Evolutionary conservation across 2,797 vertebrate genomes (phyloP), one percentile per base, ranked within the genome.

Genomic region (Gadopsis marmoratus): DNA sequence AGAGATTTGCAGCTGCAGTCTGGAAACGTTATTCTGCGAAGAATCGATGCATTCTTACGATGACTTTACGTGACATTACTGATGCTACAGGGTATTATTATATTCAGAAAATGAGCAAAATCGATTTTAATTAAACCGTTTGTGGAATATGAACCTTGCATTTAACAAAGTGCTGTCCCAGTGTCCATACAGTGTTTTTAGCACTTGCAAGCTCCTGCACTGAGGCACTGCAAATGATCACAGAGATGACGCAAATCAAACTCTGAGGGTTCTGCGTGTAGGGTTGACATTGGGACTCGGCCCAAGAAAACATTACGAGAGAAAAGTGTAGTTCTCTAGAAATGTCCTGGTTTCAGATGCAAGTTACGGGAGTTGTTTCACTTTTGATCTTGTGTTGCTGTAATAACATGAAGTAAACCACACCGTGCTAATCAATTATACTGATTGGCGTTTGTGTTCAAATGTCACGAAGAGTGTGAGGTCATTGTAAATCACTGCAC

Each of bases 401-500:
- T 7, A 50, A 13, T 39, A 64, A 10, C 47, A 65, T 70, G 37
- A 41, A 66, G 45, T 29, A 41, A 77, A 51, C 58, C 43, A 41
- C 48, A 6, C 53, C 19, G 19, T 37, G 19, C 51, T 21, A 61
- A 65, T 76, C 73, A 71, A 77, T 81, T 63, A 74, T 4, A 19
- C 19, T 35, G 8, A 47, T 65, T 54, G 23, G 45, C 2, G 1
- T 48, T 72, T 72, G 37, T 53, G 43, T 37, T 19, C 29, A 71
- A 13, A 80, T 51, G 56, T 84, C 63, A 63, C 6, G 5, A 37
- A 54, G 51, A 68, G 35, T 41, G 71, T 86, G 74, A 90, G 56
- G 79, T 87, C 71, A 78, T 67, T 53, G 12, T 5, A 59, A 33
- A 55, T 81, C 47, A 72, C 37, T 51, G 72, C 47, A 45, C 23